phyloP scores from a whole-genome alignment of 1,140 invertebrate species.

The Pseudomyrmex dendroicus region DNA sequence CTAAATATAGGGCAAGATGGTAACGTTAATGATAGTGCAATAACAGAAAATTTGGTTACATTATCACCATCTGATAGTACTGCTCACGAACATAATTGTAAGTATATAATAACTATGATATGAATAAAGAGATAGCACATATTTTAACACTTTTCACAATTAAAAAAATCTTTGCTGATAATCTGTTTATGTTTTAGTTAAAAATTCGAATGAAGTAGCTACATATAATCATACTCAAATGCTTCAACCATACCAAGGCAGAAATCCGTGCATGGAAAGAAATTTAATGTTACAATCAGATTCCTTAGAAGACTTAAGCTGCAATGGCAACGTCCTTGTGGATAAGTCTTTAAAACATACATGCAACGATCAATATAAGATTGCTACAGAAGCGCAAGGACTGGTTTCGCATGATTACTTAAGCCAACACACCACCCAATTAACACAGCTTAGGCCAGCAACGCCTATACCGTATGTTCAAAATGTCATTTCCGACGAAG shows the following conservation, averaged over 20 bases:
- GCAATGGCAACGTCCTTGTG: conserved; percentile 87
- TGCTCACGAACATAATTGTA: conserved; percentile 80
- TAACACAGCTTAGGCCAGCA: conserved; percentile 82
- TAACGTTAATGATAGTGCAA: conserved; percentile 68
- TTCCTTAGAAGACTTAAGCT: conserved; percentile 86
- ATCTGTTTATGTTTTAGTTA: conserved; percentile 73
- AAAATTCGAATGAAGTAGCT: conserved; percentile 85
- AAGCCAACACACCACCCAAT: conserved; percentile 74
- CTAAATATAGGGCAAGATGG: conserved; percentile 68
- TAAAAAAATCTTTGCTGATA: not conserved
- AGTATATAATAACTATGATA: conserved; percentile 62
- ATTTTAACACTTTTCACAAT: not conserved
- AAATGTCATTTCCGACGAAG: conserved; percentile 88
- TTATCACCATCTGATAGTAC: conserved; percentile 82
- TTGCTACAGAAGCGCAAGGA: conserved; percentile 84
- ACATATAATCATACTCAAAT: conserved; percentile 79
- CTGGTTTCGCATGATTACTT: conserved; percentile 85
- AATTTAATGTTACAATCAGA: conserved; percentile 89
- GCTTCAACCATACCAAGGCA: conserved; percentile 93
- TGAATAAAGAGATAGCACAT: conserved; percentile 8
- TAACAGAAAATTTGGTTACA: conserved; percentile 81
- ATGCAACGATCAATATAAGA: conserved; percentile 77
- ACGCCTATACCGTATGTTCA: conserved; percentile 91
- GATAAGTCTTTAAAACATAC: conserved; percentile 89
- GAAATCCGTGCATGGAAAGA: conserved; percentile 95